These are phyloP conservation scores for Otolemur garnettii DNA, from an alignment of 2,113 vertebrate genomes.

Conservation along the genomic window DNA sequence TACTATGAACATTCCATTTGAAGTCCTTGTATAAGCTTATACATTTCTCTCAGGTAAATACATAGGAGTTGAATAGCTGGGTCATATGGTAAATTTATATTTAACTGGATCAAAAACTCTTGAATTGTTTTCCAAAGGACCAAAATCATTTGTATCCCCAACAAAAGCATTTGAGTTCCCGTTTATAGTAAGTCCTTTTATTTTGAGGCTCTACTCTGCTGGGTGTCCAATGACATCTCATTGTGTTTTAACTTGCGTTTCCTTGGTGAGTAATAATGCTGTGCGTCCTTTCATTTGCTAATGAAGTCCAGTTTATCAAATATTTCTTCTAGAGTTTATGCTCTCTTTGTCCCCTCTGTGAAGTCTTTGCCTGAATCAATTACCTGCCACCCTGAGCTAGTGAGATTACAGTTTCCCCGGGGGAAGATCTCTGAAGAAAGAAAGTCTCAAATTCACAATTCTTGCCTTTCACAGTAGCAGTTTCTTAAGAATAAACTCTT, in stretches of 20 bases:
- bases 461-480: background rate
- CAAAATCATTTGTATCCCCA: background rate
- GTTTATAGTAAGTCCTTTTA: background rate
- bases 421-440: background rate
- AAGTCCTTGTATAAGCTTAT: background rate
- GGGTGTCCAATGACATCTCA: background rate
- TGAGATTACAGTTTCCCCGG: background rate
- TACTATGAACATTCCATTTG: background rate
- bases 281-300: background rate
- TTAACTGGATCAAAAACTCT: background rate
- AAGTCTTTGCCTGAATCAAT: background rate
- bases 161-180: background rate
- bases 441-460: background rate
- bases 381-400: background rate
- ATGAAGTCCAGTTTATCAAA: slow-evolving; percentile 11
- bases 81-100: background rate
- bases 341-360: background rate
- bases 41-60: background rate
- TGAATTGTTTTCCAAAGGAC: background rate
- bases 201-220: background rate
- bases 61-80: background rate
- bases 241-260: background rate
- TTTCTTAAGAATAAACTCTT: background rate
- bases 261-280: background rate
- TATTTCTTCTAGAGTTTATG: background rate